Evolutionary conservation across 2,113 vertebrate species (phyloP), one percentile per base, ranked within the genome.

Genomic region (Microcebus griseorufus): DNA sequence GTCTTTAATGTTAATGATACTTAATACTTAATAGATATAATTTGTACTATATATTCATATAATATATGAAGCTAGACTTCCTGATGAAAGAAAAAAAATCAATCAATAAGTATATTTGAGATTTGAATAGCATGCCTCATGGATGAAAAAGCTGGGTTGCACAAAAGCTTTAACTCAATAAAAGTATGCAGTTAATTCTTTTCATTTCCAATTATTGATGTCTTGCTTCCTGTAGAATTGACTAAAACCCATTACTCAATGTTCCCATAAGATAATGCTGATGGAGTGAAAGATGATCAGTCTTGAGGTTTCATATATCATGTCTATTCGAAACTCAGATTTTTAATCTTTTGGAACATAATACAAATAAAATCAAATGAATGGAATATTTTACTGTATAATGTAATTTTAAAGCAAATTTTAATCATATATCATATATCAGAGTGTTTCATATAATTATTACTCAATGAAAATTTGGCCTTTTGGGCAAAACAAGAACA

Each of bases 121-220:
- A 87, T 48, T 65, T 88, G 42, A 79, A 73, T 55, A 62, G 5
- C 51, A 93, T 89, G 32, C 20, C 69, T 83, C 69, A 69, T 27
- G 6, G 64, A 73, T 90, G 72, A 92, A 78, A 92, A 86, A 78
- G n/a, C n/a, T 81, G 20, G 16, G 20, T 9, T 37, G 45, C 48
- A 89, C 45, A 73, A 86, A 85, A 94, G 34, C 48, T 95, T 58
- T 90, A 92, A 95, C 55, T 94, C 27, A 80, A 62, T 94, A 90
- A 90, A 94, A 64, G 42, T 64, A 1, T 69, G 48, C 17, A 75
- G 51, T 79, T 93, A 73, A 79, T 76, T 82, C 79, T 82, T 92
- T 93, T 78, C 69, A 90, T 90, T 79, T 81, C n/a, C 51, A 80
- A 51, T 90, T 90, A 92, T 48, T 81, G 12, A 96, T 73, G 12